Evolutionary conservation across 2,113 vertebrate genomes (phyloP), one percentile per base, ranked within the genome.

Genomic region (Hippocampus guttulatus): DNA sequence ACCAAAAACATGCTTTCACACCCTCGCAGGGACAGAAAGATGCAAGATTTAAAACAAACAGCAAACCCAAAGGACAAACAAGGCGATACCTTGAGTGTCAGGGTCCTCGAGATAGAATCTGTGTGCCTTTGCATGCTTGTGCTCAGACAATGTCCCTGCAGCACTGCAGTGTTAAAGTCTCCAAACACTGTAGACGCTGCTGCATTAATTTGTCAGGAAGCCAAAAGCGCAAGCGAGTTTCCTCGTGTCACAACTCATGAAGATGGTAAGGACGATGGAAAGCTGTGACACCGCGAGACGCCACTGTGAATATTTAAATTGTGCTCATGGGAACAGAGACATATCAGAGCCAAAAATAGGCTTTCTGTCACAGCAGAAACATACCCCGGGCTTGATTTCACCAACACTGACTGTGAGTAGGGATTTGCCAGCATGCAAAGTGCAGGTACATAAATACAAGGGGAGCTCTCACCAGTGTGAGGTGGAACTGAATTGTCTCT

Each of bases 231-330:
- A 86, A 85, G 87, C 87, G 82, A 83, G 80, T 88, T 87, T 87
- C 79, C 87, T 60, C 43, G 67, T 83, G 88, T 90, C 87, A 89
- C 75, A 90, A 85, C 79, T 77, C 74, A 90, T 90, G 81, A 91
- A 88, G 76, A 73, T 81, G 75, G 70, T 62, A 75, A 79, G 80
- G 64, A 78, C 73, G 86, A 75, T 78, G 80, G 78, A 83, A 75
- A 78, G 75, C 76, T 75, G 79, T 74, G 70, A 85, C 72, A 83
- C 58, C 67, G n/a, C 71, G 82, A 85, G 79, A 76, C 75, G 82
- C 69, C 77, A 80, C 81, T 69, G 64, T 75, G 84, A 88, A 88
- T 88, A 84, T 87, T 74, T 80, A 65, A 84, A 88, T 86, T 78
- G 70, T 67, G 77, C 81, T 83, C 75, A 78, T 51, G 73, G 80